Evolutionary conservation across 2,113 vertebrate species (phyloP), one percentile per base, ranked within the genome.

Genomic region (Chaenocephalus aceratus): DNA sequence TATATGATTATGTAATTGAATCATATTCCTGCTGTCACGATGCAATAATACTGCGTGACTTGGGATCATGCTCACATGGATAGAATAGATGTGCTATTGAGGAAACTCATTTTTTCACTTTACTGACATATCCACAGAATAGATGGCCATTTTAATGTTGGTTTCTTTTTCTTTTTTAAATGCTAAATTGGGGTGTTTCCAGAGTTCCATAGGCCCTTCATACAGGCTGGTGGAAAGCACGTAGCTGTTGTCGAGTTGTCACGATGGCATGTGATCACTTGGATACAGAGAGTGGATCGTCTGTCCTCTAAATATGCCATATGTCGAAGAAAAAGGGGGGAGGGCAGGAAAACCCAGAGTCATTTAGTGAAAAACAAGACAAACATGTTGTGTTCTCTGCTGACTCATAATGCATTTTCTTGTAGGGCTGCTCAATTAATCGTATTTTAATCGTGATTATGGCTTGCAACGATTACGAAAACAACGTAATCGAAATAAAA

Each of bases 1-100:
- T 53, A 88, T 89, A 79, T 46, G 46, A 89, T 92, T 80, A 88
- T 56, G 64, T 89, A 88, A 93, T 92, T 86, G 65, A 92, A 91
- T 93, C 74, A 87, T 77, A 90, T 68, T 84, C 72, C 72, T 84
- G 89, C 86, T 88, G 63, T 84, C 61, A 61, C 2, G 10, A 60
- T 71, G 77, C 63, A 70, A 66, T 34, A 36, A 34, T 58, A 2
- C 41, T 41, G 46, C 48, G 30, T 60, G 70, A 81, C 63, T 64
- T 63, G 11, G 48, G 26, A 44, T 75, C 30, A 68, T 30, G 30
- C 58, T 48, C 14, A 6, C 13, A 12, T 61, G 1, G 51, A 63
- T 45, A 30, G 15, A 70, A 41, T 34, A 1, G 44, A 54, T 10
- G 10, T 46, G 58, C 36, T 36, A 49, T n/a, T 15, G 18, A 62